phyloP scores from a whole-genome alignment of 2,797 vertebrate genomes.

The Urocyon cinereoargenteus region DNA sequence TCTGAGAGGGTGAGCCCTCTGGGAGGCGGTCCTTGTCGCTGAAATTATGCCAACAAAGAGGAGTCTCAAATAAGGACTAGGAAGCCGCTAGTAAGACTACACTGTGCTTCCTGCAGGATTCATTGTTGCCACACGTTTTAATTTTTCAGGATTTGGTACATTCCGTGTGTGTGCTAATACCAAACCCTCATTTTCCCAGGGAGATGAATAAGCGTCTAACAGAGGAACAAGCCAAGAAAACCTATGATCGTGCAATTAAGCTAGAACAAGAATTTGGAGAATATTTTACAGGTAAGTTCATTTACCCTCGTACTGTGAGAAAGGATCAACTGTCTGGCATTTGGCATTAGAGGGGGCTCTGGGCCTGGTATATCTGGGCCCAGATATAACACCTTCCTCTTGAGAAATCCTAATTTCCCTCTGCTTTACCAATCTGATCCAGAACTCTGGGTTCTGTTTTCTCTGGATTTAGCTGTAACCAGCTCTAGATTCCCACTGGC shows the following conservation, averaged over 20 bases:
- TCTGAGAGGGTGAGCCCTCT: neutral
- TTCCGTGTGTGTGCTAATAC: slow-evolving; percentile 47
- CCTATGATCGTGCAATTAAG: slow-evolving; percentile 96
- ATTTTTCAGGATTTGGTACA: neutral
- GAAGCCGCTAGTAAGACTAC: neutral
- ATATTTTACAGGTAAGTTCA: slow-evolving; percentile 96
- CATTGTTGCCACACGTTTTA: neutral
- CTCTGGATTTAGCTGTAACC: neutral
- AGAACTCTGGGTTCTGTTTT: neutral
- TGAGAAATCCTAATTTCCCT: neutral
- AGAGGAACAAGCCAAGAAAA: slow-evolving; percentile 98
- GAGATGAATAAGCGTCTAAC: slow-evolving; percentile 98
- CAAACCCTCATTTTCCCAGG: slow-evolving; percentile 87
- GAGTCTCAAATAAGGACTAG: neutral
- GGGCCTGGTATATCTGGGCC: neutral
- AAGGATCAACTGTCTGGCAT: neutral
- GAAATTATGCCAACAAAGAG: neutral
- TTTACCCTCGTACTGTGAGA: neutral
- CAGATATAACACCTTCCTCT: neutral
- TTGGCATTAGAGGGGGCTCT: neutral
- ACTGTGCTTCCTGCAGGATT: neutral
- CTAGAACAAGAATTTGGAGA: slow-evolving; percentile 99
- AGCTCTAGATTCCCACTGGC: neutral
- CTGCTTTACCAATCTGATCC: neutral
- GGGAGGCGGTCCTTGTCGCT: neutral